phyloP scores from a whole-genome alignment of 2,888 invertebrate species.

The Abrostola tripartita region DNA sequence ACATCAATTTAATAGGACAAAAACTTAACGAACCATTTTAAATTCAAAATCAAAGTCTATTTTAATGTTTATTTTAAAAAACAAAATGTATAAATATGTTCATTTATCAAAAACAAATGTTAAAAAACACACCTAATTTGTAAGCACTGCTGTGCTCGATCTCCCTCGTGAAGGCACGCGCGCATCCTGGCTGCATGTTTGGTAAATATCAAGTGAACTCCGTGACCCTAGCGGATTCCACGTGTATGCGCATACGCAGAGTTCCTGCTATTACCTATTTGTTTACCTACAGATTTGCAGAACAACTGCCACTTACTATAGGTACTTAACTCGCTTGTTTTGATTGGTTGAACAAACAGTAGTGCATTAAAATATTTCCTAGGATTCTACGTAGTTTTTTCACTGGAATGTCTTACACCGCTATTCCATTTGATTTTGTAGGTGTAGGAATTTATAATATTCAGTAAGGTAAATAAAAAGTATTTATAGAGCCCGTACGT shows the following conservation, averaged over 20 bases:
- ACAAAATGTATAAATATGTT: no score
- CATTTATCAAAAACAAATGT: not conserved
- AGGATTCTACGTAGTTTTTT: not conserved
- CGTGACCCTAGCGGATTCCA: constrained; percentile 65
- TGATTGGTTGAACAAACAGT: constrained; percentile 10
- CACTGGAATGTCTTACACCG: not conserved
- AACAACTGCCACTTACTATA: constrained; percentile 28
- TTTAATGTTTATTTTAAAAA: no score
- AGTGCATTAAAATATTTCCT: constrained; percentile 4
- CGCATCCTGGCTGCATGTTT: constrained; percentile 74
- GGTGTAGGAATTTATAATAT: no score
- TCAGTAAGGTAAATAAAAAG: no score
- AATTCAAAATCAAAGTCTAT: no score
- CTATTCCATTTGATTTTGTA: not conserved
- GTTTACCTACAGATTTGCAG: constrained; percentile 37
- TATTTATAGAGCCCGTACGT: no score
- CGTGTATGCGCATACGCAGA: constrained; percentile 47
- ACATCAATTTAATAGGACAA: no score
- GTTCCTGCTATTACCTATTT: constrained; percentile 45
- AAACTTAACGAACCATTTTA: no score
- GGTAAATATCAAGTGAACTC: constrained; percentile 81
- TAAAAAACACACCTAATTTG: constrained; percentile 12
- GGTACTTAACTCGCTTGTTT: constrained; percentile 5
- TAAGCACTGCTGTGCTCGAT: constrained; percentile 48
- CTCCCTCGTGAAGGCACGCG: constrained; percentile 56